Conservation (phyloP, 2,888 invertebrate genomes). For the Anodontia alba region DNA sequence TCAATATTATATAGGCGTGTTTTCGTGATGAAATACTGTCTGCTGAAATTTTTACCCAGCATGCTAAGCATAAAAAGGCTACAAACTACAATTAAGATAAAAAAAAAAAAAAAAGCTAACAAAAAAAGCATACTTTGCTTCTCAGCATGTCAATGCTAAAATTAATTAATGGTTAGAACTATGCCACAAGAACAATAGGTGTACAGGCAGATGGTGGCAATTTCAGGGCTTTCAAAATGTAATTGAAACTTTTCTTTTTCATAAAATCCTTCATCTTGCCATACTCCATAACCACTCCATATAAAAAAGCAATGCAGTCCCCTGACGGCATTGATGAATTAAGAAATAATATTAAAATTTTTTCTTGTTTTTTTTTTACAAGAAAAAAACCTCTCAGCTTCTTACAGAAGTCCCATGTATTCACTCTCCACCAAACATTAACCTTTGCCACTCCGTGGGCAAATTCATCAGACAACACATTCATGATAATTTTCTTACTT, state of each 20-base stretch:
- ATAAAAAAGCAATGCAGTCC: neutral
- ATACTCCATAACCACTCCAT: neutral
- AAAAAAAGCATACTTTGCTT: neutral
- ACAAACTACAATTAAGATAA: too few relatives aligned
- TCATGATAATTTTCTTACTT: too few relatives aligned
- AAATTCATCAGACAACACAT: too few relatives aligned
- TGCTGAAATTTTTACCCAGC: too few relatives aligned
- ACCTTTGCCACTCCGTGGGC: too few relatives aligned
- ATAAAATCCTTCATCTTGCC: neutral
- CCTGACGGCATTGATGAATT: neutral
- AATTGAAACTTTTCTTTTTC: conserved; percentile 1
- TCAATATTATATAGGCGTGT: too few relatives aligned
- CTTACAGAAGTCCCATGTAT: neutral
- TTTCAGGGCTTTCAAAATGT: conserved; percentile 12
- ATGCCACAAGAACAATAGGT: conserved; percentile 31
- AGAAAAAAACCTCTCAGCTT: neutral
- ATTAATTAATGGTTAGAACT: conserved; percentile 22
- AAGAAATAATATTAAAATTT: conserved; percentile 1
- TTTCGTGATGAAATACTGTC: too few relatives aligned
- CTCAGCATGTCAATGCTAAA: neutral
- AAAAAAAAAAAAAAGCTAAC: neutral
- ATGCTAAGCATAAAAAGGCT: too few relatives aligned
- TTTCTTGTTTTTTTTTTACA: neutral
- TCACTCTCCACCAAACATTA: too few relatives aligned
- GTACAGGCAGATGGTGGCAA: conserved; percentile 3